These are phyloP conservation scores for Lampris incognitus DNA, from an alignment of 2,113 vertebrate species.

Conservation along the genomic window DNA sequence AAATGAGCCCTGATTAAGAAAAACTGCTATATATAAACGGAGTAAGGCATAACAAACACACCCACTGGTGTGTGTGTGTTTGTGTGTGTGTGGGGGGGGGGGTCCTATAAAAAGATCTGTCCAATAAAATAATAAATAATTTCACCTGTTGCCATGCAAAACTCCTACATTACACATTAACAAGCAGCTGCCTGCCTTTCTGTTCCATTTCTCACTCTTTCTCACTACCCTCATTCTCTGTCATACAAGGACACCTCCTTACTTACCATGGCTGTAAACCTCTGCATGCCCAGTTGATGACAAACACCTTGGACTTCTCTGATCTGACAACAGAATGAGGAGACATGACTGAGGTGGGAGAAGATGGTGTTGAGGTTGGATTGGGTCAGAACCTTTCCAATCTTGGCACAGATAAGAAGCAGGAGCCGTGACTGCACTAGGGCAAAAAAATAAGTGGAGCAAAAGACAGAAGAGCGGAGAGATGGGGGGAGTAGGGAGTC, in stretches of 20 bases:
- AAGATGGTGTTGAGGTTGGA: conserved; percentile 8
- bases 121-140: not conserved
- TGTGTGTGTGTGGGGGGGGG: too few species aligned
- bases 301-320: conserved; percentile 44
- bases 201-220: not conserved
- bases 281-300: conserved; percentile 53
- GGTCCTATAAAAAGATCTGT: too few species aligned
- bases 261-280: conserved; percentile 17
- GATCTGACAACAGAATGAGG: conserved; percentile 29
- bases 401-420: conserved; percentile 33
- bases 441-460: not conserved
- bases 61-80: too few species aligned
- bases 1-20: too few species aligned
- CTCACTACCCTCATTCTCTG: not conserved
- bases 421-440: conserved; percentile 5
- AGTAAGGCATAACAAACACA: too few species aligned
- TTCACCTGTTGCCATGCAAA: conserved; percentile 77
- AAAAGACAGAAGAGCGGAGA: not conserved
- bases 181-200: conserved; percentile 5
- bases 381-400: conserved; percentile 22
- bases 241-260: conserved; percentile 13
- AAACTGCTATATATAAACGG: too few species aligned
- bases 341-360: not conserved
- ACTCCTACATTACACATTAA: conserved; percentile 56
- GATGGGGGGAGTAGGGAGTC: too few species aligned